phyloP scores from a whole-genome alignment of 2,797 vertebrate species.

The Borostomias antarcticus region DNA sequence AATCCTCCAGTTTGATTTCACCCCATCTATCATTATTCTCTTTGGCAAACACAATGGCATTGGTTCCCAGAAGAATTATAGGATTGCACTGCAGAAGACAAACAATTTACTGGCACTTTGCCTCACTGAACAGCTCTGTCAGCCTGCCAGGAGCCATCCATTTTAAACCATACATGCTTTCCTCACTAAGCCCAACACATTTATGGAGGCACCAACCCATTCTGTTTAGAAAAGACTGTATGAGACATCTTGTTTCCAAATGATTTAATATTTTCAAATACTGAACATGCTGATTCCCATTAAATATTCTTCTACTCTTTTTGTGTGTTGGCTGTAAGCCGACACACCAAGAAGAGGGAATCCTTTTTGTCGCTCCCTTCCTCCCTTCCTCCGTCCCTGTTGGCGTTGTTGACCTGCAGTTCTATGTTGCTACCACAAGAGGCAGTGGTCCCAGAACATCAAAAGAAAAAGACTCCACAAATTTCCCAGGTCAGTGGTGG shows the following conservation, averaged over 20 bases:
- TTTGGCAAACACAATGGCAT: slow-evolving; percentile 85
- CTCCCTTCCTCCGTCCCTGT: no score
- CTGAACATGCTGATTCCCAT: slow-evolving; percentile 34
- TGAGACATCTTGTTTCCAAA: slow-evolving; percentile 60
- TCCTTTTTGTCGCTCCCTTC: no score
- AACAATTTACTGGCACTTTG: slow-evolving; percentile 90
- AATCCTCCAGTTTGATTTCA: slow-evolving; percentile 80
- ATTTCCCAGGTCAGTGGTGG: no score
- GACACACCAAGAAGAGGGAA: neutral
- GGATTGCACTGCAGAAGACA: slow-evolving; percentile 84
- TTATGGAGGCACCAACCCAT: slow-evolving; percentile 68
- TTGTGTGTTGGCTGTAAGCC: slow-evolving; percentile 34
- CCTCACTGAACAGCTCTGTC: slow-evolving; percentile 85
- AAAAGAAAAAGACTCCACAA: no score
- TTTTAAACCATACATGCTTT: slow-evolving; percentile 79
- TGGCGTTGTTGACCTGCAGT: no score
- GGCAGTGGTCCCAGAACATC: no score
- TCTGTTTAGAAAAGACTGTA: slow-evolving; percentile 48
- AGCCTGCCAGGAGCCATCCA: slow-evolving; percentile 83
- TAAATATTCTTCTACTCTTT: slow-evolving; percentile 34
- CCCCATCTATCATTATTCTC: slow-evolving; percentile 86
- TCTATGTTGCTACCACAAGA: no score
- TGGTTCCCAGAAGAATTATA: slow-evolving; percentile 86
- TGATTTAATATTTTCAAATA: slow-evolving; percentile 50
- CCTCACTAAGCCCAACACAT: slow-evolving; percentile 71